Evolutionary conservation across 2,888 invertebrate species (phyloP).

Genomic region (Chymomyza amoena): DNA sequence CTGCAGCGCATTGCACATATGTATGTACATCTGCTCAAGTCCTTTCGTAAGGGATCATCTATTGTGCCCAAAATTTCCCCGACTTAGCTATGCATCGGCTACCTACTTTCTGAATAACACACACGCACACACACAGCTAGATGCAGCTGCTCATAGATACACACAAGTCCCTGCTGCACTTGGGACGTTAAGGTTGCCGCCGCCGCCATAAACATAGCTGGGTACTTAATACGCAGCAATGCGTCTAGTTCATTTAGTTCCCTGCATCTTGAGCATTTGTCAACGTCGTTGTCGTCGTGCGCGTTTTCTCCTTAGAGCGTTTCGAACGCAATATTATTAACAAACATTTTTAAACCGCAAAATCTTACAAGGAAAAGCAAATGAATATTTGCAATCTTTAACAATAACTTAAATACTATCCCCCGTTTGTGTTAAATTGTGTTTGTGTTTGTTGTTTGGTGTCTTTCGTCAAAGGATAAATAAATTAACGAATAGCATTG

Average conservation of each 20-base stretch:
- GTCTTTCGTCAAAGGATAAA: background rate
- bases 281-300: slow-evolving; percentile 34
- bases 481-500: background rate
- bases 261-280: slow-evolving; percentile 55
- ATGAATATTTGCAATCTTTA: background rate
- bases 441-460: background rate
- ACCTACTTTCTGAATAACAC: slow-evolving; percentile 30
- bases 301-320: slow-evolving; percentile 38
- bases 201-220: slow-evolving; percentile 25
- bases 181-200: slow-evolving; percentile 2
- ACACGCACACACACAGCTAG: slow-evolving; percentile 17
- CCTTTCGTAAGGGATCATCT: slow-evolving; percentile 51
- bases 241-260: slow-evolving; percentile 57
- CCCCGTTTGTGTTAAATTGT: background rate
- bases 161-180: slow-evolving; percentile 19
- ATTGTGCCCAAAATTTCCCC: slow-evolving; percentile 22
- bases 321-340: slow-evolving; percentile 44
- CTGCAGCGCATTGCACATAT: slow-evolving; percentile 44
- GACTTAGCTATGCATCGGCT: slow-evolving; percentile 28
- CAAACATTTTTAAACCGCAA: background rate
- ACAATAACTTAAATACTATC: background rate
- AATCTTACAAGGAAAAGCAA: background rate
- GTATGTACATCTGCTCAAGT: background rate
- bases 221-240: slow-evolving; percentile 62
- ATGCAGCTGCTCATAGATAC: slow-evolving; percentile 33